Percentiles rank a stretch among this genome's conserved stretches.
Conservation (phyloP, 2,113 vertebrate genomes). For the Ochotona curzoniae region DNA sequence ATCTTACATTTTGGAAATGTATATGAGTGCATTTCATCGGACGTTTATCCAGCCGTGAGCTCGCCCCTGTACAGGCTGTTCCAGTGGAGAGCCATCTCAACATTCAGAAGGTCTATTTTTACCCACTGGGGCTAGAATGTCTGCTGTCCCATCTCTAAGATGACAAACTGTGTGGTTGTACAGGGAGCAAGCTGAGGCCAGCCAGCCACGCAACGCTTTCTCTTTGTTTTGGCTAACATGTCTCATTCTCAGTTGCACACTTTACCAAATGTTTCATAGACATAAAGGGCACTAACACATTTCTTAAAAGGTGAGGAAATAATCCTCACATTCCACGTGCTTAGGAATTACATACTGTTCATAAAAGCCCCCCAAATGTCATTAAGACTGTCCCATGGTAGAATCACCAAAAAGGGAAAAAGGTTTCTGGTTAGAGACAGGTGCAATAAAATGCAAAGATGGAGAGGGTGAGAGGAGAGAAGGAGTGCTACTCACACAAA, state of each 20-base stretch:
- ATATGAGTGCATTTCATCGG: too few species aligned
- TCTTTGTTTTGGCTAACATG: neutral
- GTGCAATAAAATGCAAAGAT: neutral
- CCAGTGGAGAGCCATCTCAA: neutral
- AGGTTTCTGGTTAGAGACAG: constrained; percentile 22
- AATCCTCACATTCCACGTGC: neutral
- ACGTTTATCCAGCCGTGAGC: neutral
- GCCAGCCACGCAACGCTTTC: accelerated
- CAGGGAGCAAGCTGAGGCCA: neutral
- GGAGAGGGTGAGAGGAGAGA: neutral
- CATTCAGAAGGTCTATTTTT: neutral
- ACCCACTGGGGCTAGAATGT: too few species aligned
- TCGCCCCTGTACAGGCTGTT: neutral
- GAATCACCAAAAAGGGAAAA: neutral
- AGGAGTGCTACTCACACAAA: neutral
- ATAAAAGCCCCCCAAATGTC: neutral
- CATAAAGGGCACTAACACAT: neutral
- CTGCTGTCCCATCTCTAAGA: neutral
- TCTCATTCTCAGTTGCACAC: neutral
- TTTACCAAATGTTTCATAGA: neutral
- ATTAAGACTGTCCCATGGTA: neutral
- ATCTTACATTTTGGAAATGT: neutral
- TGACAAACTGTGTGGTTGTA: neutral
- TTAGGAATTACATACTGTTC: neutral
- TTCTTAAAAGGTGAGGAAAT: neutral